Conservation (phyloP, 2,113 vertebrate species). For the Dromiciops gliroides region DNA sequence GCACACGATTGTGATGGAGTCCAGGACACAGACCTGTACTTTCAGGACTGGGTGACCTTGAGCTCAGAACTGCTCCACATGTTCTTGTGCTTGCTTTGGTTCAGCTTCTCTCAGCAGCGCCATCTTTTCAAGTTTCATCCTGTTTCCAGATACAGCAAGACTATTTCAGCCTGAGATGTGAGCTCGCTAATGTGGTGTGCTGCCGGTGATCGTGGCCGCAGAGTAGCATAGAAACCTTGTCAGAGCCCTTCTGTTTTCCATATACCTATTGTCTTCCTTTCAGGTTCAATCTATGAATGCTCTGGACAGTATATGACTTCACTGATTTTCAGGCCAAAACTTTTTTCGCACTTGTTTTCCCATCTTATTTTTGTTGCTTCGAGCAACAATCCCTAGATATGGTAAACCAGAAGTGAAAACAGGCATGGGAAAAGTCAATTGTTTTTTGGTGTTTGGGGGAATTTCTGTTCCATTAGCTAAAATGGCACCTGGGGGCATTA, state of each 20-base stretch:
- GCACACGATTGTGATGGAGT: not conserved
- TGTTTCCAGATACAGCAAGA: not conserved
- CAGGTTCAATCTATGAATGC: not conserved
- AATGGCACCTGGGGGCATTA: not conserved
- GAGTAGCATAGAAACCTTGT: not conserved
- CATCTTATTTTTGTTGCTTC: not conserved
- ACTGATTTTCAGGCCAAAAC: not conserved
- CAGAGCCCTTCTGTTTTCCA: not conserved
- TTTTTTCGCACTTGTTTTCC: not conserved
- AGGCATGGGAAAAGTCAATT: not conserved
- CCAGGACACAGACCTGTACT: not conserved
- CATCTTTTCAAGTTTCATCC: not conserved
- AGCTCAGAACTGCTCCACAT: not conserved
- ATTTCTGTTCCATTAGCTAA: not conserved
- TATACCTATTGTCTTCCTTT: not conserved
- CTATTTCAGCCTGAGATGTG: not conserved
- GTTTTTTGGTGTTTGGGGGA: not conserved
- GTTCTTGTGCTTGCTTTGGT: not conserved
- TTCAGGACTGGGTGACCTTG: not conserved
- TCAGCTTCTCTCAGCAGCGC: not conserved
- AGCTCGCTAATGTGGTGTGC: not conserved
- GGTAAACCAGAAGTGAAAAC: conserved; percentile 2
- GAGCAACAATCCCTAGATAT: not conserved
- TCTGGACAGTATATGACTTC: not conserved
- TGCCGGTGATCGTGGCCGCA: not conserved